Base-by-base conservation (phyloP, 1,140 invertebrate genomes). In the Helicoverpa zea region DNA sequence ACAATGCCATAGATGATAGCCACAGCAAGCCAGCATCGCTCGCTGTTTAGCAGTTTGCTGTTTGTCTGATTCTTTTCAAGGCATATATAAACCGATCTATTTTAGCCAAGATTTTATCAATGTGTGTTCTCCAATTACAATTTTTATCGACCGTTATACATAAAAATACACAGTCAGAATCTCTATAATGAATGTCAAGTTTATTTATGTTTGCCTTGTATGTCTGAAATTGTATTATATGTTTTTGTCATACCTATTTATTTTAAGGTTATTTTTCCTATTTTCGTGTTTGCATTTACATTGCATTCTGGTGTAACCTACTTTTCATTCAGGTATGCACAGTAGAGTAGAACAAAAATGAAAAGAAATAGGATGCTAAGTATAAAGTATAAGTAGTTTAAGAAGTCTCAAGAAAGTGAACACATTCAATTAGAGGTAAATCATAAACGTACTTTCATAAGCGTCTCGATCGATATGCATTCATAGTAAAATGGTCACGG, bases 171-270 rank as follows among this genome's bases (percentile, higher is more conserved):
- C 56, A 58, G 59, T 63, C 59, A 63, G 29, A 35, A 63, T 63
- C 29, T 63, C 18, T 35, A 30, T 63, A 63, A 11, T 63, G 29
- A 78, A 78, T 61, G 75, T 52, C 29, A 51, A 47, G 23, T 75
- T 43, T 75, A 75, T 43, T 43, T 43, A 58, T 58, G 56, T 58
- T 58, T 7, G 56, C n/a, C 11, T 23, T 58, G 56, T 58, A 58
- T 58, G 56, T 18, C 56, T 58, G 56, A 58, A 58, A 58, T 58
- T 58, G 56, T 58, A 58, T 58, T 16, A 58, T 58, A 14, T 58
- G n/a, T 58, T 63, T 63, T 63, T 10, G 59, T 63, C 29, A 58
- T 58, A 58, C 23, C 23, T 23, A 23, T 58, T 58, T 23, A 58
- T 58, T 58, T 58, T 58, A 2, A 63, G 11, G 59, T 63, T 63